Evolutionary conservation across 2,113 vertebrate species (phyloP).

Genomic region (Anhinga rufa): DNA sequence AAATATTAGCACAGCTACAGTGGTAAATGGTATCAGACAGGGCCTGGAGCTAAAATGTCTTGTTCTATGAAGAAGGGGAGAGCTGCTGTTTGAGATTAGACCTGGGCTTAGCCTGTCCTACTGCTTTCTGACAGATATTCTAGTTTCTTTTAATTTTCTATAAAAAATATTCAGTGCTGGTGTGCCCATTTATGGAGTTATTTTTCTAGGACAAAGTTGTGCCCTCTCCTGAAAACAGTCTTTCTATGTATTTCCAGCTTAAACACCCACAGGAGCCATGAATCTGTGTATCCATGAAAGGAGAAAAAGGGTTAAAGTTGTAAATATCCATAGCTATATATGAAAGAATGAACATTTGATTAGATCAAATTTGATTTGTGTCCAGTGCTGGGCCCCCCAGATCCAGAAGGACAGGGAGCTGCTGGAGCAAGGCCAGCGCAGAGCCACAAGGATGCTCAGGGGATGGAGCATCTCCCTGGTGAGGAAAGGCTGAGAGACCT

Average conservation of each 20-base stretch:
- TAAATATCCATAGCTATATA: neutral
- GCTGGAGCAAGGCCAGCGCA: too few species aligned
- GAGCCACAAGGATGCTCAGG: too few species aligned
- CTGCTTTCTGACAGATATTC: neutral
- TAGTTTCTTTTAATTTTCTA: neutral
- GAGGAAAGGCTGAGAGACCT: too few species aligned
- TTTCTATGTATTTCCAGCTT: neutral
- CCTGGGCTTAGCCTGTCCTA: neutral
- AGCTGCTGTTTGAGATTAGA: neutral
- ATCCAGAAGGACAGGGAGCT: too few species aligned
- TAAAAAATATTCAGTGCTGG: neutral
- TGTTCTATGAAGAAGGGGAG: neutral
- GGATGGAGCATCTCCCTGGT: too few species aligned
- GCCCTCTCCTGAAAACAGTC: neutral
- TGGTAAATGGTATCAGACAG: neutral
- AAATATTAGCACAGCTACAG: neutral
- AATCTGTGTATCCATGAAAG: neutral
- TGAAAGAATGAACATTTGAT: neutral
- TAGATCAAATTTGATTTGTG: too few species aligned
- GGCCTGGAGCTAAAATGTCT: neutral
- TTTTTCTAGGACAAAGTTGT: neutral
- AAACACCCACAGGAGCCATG: accelerated
- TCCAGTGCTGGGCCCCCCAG: too few species aligned
- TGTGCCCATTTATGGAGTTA: neutral
- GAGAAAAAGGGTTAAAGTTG: neutral